A percentile compares a stretch with the other conserved stretches of the same genome.
These are phyloP conservation scores for Cyanoramphus novaezelandiae DNA, from an alignment of 2,113 vertebrate species.

Conservation along the genomic window DNA sequence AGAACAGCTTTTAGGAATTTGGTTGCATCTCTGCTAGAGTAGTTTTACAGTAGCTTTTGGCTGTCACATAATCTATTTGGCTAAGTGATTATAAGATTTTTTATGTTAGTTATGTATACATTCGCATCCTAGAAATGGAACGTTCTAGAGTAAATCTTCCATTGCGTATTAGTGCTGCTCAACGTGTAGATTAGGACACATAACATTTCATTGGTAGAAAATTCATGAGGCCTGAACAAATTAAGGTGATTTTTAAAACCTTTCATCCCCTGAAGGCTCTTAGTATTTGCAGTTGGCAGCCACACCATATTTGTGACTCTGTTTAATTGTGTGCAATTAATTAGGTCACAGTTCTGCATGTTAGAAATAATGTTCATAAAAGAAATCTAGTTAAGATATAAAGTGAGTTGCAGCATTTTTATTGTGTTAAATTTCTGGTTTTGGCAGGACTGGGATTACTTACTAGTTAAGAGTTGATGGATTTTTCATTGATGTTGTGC, in stretches of 20 bases:
- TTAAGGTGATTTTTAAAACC: neutral
- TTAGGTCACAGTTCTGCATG: neutral
- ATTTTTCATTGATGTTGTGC: neutral
- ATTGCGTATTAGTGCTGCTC: fast-evolving
- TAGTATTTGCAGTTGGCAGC: neutral
- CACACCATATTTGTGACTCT: neutral
- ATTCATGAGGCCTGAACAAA: neutral
- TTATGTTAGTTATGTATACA: neutral
- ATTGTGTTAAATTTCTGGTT: conserved; percentile 9
- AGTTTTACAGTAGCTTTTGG: neutral
- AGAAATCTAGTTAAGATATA: neutral
- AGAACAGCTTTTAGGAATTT: neutral
- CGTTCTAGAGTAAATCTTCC: neutral
- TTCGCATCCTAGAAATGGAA: neutral
- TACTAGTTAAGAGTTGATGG: conserved; percentile 6
- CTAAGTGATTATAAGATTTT: fast-evolving
- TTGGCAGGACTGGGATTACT: neutral
- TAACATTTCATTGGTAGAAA: neutral
- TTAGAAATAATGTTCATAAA: neutral
- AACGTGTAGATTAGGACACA: neutral
- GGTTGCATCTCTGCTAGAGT: neutral
- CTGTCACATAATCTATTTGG: neutral
- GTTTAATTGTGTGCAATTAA: conserved; percentile 11
- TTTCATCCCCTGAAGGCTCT: neutral
- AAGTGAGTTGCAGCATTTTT: neutral